A percentile compares a stretch with the other conserved stretches of the same genome.
These are phyloP conservation scores for Calcarius ornatus DNA, from an alignment of 2,113 vertebrate genomes.

Conservation along the genomic window DNA sequence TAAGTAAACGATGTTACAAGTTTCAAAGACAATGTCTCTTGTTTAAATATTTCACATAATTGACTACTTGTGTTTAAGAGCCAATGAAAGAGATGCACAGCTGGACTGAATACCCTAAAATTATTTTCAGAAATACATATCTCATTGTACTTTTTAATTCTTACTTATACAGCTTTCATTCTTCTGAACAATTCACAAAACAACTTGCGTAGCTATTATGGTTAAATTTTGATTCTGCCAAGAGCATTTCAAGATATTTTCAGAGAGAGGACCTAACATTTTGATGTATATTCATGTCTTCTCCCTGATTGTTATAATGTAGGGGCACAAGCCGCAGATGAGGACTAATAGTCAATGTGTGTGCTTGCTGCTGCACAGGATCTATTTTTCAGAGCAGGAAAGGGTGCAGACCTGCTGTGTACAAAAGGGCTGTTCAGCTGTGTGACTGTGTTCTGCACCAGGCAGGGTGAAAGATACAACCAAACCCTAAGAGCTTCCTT, in stretches of 20 bases:
- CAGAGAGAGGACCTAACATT: background rate
- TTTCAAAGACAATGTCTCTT: constrained; percentile 42
- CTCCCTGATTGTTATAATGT: background rate
- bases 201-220: background rate
- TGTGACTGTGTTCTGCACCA: background rate
- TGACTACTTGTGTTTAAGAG: constrained; percentile 14
- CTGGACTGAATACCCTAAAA: constrained; percentile 28
- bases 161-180: constrained; percentile 10
- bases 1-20: background rate
- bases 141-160: constrained; percentile 42
- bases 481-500: background rate
- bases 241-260: constrained; percentile 11
- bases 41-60: constrained; percentile 48
- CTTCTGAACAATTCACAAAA: constrained; percentile 45
- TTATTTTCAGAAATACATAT: constrained; percentile 41
- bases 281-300: constrained; percentile 14
- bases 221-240: background rate
- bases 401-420: background rate
- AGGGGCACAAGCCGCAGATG: background rate
- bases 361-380: background rate
- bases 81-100: constrained; percentile 25
- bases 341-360: background rate
- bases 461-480: background rate
- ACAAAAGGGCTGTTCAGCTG: background rate
- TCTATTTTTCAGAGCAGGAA: background rate